phyloP scores from a whole-genome alignment of 2,888 invertebrate species.

The Osedax fenrisi region DNA sequence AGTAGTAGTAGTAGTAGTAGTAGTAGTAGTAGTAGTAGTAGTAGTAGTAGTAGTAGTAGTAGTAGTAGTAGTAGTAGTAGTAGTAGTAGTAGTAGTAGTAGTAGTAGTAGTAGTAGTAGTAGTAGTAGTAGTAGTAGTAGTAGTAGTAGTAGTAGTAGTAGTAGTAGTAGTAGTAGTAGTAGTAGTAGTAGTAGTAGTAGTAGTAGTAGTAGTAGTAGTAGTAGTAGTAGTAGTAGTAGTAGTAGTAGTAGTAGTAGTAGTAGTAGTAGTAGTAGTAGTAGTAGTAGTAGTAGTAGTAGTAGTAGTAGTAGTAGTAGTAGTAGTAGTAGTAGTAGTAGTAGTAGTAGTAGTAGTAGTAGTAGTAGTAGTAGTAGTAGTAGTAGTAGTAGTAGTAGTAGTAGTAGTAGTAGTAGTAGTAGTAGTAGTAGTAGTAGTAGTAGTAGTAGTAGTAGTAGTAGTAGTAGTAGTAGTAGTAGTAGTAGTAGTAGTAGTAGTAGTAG shows the following conservation, averaged over 20 bases:
- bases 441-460: slow-evolving; percentile 19
- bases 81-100: slow-evolving; percentile 13
- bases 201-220: slow-evolving; percentile 15
- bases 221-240: slow-evolving; percentile 19
- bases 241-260: slow-evolving; percentile 19
- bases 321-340: slow-evolving; percentile 19
- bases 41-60: slow-evolving; percentile 16
- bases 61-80: slow-evolving; percentile 10
- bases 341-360: slow-evolving; percentile 15
- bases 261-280: slow-evolving; percentile 19
- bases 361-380: slow-evolving; percentile 15
- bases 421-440: slow-evolving; percentile 17
- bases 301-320: slow-evolving; percentile 19
- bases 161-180: slow-evolving; percentile 13
- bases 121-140: slow-evolving; percentile 9
- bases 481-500: slow-evolving; percentile 15
- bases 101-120: slow-evolving; percentile 9
- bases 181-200: slow-evolving; percentile 19
- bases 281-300: slow-evolving; percentile 15
- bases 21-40: slow-evolving; percentile 9
- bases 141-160: slow-evolving; percentile 13
- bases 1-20: background rate
- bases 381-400: slow-evolving; percentile 15
- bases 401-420: slow-evolving; percentile 15
- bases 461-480: slow-evolving; percentile 16